Evolutionary conservation across 2,888 invertebrate species (phyloP).

Genomic region (Caenorhabditis sp.): DNA sequence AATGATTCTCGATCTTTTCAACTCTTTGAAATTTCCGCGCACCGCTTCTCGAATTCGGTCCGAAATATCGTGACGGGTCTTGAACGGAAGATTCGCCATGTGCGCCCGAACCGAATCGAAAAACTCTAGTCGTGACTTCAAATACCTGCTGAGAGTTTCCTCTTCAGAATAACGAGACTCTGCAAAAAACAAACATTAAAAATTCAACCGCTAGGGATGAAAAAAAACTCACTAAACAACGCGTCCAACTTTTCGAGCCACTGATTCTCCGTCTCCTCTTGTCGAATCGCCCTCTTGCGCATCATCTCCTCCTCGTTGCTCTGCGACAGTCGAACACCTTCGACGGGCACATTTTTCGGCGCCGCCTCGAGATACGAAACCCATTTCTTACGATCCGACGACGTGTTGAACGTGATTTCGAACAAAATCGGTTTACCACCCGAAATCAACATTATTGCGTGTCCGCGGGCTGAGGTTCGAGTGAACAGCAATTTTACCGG

Average conservation of each 20-base stretch:
- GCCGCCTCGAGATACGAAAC: conserved; percentile 39
- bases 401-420: conserved; percentile 47
- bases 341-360: conserved; percentile 31
- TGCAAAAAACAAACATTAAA: conserved; percentile 8
- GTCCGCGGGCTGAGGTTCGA: conserved; percentile 40
- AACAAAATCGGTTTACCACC: conserved; percentile 44
- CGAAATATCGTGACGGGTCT: conserved; percentile 38
- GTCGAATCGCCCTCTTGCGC: conserved; percentile 19
- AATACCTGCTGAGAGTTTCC: conserved; percentile 28
- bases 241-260: conserved; percentile 40
- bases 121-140: conserved; percentile 40
- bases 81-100: conserved; percentile 35
- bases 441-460: conserved; percentile 45
- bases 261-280: conserved; percentile 41
- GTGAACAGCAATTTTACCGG: conserved; percentile 42
- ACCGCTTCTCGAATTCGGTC: conserved; percentile 48
- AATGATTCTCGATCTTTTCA: conserved; percentile 37
- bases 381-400: conserved; percentile 51
- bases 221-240: conserved; percentile 35
- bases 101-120: conserved; percentile 35
- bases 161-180: conserved; percentile 32
- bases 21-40: conserved; percentile 40
- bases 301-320: conserved; percentile 26
- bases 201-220: background rate
- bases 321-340: conserved; percentile 21